These are phyloP conservation scores for Chaetorhynchus papuensis DNA, from an alignment of 2,113 vertebrate genomes.

Conservation along the genomic window DNA sequence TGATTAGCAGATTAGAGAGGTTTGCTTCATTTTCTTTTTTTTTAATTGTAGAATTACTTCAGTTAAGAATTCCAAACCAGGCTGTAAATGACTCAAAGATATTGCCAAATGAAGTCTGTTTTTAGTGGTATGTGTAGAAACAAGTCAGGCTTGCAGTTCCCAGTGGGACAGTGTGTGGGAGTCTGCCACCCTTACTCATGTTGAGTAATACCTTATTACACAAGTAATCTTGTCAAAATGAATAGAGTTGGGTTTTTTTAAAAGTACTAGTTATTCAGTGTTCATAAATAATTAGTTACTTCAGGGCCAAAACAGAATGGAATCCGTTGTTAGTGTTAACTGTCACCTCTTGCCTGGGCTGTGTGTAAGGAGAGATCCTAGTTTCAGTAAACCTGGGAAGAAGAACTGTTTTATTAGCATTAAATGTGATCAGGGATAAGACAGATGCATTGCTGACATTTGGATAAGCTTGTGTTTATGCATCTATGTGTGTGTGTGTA, in stretches of 20 bases:
- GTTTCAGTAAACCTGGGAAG: background rate
- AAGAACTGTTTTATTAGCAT: background rate
- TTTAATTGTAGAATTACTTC: background rate
- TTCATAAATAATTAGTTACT: background rate
- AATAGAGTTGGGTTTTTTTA: background rate
- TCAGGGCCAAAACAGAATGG: background rate
- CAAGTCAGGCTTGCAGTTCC: conserved; percentile 51
- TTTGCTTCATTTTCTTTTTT: background rate
- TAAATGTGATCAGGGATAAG: background rate
- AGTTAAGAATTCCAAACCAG: conserved; percentile 36
- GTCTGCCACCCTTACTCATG: conserved; percentile 57
- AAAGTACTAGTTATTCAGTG: conserved; percentile 8
- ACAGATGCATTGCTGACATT: background rate
- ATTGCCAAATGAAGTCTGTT: conserved; percentile 47
- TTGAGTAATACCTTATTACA: conserved; percentile 64
- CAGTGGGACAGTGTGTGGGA: conserved; percentile 60
- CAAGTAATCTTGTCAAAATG: conserved; percentile 43
- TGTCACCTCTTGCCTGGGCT: background rate
- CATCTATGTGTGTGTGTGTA: background rate
- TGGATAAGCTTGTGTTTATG: background rate
- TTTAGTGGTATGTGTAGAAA: conserved; percentile 61
- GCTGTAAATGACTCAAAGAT: conserved; percentile 52
- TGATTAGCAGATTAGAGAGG: background rate
- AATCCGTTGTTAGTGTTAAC: background rate
- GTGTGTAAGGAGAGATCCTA: background rate